phyloP scores from a whole-genome alignment of 1,140 invertebrate species.

The Zaprionus nigranus region DNA sequence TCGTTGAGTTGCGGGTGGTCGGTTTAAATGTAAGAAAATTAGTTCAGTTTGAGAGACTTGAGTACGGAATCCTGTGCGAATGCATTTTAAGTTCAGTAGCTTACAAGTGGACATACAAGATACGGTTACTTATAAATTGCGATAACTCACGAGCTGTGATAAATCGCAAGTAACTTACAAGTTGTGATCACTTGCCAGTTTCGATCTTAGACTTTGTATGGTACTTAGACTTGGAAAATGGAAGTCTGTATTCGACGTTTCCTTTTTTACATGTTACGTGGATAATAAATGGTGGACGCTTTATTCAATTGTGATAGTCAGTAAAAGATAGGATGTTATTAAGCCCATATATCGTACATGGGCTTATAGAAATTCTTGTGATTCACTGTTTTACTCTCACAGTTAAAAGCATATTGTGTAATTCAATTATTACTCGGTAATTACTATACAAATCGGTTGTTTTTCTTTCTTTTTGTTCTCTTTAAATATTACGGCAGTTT shows the following conservation, averaged over 20 bases:
- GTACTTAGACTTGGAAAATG: background rate
- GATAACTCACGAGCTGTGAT: background rate
- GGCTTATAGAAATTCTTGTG: background rate
- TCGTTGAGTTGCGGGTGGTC: conserved; percentile 23
- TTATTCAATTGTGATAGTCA: background rate
- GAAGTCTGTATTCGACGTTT: conserved; percentile 13
- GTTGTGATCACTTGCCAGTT: background rate
- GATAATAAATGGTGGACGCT: background rate
- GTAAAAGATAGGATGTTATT: background rate
- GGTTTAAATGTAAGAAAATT: conserved; percentile 11
- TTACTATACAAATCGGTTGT: conserved; percentile 54
- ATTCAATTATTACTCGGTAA: conserved; percentile 28
- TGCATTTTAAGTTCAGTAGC: background rate
- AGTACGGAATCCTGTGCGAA: background rate
- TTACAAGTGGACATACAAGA: background rate
- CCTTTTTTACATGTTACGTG: conserved; percentile 16
- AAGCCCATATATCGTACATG: background rate
- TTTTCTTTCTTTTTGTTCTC: conserved; percentile 23
- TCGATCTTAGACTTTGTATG: background rate
- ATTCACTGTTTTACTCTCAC: conserved; percentile 24
- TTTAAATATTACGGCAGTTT: conserved; percentile 74
- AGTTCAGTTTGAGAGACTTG: background rate
- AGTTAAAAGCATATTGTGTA: conserved; percentile 49
- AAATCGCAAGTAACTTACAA: background rate
- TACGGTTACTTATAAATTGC: background rate